Percentiles rank a stretch among this genome's conserved stretches.
Evolutionary conservation across 1,140 invertebrate genomes (phyloP).

Genomic region (Drosophila fuyamai): DNA sequence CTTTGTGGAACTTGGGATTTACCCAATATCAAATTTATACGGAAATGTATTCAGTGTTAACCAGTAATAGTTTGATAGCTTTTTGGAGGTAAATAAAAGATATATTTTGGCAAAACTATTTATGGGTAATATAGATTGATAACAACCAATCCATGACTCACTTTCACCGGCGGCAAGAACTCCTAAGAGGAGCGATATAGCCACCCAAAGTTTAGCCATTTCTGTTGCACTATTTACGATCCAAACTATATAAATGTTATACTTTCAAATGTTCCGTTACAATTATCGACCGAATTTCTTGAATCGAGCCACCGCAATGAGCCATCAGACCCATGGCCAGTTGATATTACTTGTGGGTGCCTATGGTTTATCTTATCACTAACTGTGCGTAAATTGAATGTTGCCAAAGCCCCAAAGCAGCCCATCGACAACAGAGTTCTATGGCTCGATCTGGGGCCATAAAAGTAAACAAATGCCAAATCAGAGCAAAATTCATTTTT

Average conservation of each 20-base stretch:
- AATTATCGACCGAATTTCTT: conserved; percentile 49
- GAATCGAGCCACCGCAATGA: conserved; percentile 42
- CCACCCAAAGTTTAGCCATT: conserved; percentile 12
- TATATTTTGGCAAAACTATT: neutral
- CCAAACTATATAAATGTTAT: neutral
- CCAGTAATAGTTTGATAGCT: neutral
- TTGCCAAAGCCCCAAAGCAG: conserved; percentile 55
- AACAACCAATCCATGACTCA: conserved; percentile 26
- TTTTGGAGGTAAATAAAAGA: neutral
- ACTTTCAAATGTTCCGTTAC: neutral
- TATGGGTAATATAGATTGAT: conserved; percentile 1
- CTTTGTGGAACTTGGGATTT: neutral
- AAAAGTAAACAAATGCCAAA: conserved; percentile 49
- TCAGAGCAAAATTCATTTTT: conserved; percentile 44
- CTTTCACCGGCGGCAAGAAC: conserved; percentile 23
- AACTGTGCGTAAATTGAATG: conserved; percentile 69
- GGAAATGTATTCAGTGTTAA: neutral
- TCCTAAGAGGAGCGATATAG: conserved; percentile 8
- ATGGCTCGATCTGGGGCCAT: conserved; percentile 37
- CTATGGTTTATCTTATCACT: conserved; percentile 60
- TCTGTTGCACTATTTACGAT: neutral
- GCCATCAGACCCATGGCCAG: conserved; percentile 39
- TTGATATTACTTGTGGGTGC: conserved; percentile 39
- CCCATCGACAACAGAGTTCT: conserved; percentile 4
- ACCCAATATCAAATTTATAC: neutral